phyloP scores from a whole-genome alignment of 2,113 vertebrate genomes.

The Brachyhypopomus occidentalis region DNA sequence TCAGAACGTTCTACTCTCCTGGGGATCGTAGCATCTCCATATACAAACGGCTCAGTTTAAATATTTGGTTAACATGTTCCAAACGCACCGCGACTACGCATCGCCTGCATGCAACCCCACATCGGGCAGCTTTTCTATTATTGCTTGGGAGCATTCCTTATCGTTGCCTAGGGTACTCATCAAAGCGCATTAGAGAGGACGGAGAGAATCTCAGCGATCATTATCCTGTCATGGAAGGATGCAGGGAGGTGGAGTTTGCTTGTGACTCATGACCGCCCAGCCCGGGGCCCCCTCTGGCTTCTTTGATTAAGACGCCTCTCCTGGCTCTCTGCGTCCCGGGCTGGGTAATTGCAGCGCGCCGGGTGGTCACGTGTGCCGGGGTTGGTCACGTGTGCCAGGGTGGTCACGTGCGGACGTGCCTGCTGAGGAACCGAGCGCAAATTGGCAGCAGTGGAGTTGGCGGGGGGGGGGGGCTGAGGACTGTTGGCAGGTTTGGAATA shows the following conservation, averaged over 20 bases:
- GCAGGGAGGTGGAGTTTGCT: background rate
- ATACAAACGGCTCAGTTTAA: background rate
- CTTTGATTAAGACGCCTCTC: constrained; percentile 32
- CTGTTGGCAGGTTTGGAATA: constrained; percentile 27
- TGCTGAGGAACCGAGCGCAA: constrained; percentile 30
- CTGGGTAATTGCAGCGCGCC: constrained; percentile 26
- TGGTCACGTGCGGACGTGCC: constrained; percentile 5
- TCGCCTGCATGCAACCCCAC: background rate
- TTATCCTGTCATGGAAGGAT: constrained; percentile 15
- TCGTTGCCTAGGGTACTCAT: constrained; percentile 4
- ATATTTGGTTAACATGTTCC: background rate
- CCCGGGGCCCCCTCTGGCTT: constrained; percentile 24
- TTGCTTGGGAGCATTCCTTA: background rate
- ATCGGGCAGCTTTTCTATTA: constrained; percentile 4
- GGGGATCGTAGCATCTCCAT: constrained; percentile 13
- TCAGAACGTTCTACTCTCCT: background rate
- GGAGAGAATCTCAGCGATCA: constrained; percentile 6
- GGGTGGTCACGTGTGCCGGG: constrained; percentile 11
- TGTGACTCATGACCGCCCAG: constrained; percentile 26
- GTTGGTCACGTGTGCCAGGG: no score
- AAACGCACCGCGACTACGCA: background rate
- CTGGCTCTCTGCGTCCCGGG: constrained; percentile 9
- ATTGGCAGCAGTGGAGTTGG: constrained; percentile 32
- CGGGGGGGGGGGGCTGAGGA: background rate
- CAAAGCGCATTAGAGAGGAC: constrained; percentile 21